Evolutionary conservation across 1,140 invertebrate species (phyloP).

Genomic region (Dendrolimus kikuchii): DNA sequence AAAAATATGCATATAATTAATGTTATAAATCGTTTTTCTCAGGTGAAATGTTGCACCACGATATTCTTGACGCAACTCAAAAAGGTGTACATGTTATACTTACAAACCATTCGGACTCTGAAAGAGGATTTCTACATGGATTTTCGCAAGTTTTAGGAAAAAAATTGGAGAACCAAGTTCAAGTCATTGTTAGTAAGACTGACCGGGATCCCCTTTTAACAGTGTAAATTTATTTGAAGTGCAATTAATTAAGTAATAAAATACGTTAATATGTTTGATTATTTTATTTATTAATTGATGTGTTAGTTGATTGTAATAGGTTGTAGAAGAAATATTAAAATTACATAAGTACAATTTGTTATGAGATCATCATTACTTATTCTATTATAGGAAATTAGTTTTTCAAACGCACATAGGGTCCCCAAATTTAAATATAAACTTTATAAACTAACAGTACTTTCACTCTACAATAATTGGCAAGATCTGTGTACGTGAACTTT

Average conservation of each 20-base stretch:
- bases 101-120: slow-evolving; percentile 96
- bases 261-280: background rate
- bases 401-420: slow-evolving; percentile 6
- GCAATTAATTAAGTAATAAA: slow-evolving; percentile 11
- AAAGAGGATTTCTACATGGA: slow-evolving; percentile 86
- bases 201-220: slow-evolving; percentile 83
- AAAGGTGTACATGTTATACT: slow-evolving; percentile 86
- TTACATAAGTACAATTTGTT: background rate
- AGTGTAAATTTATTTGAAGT: slow-evolving; percentile 31
- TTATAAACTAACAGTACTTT: slow-evolving; percentile 16
- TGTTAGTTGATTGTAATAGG: slow-evolving; percentile 1
- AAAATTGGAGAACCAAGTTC: slow-evolving; percentile 73
- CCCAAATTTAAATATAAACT: slow-evolving; percentile 3
- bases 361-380: slow-evolving; percentile 39
- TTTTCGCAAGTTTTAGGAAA: slow-evolving; percentile 73
- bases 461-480: slow-evolving; percentile 55
- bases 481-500: slow-evolving; percentile 40
- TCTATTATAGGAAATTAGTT: slow-evolving; percentile 13
- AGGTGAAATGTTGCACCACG: slow-evolving; percentile 97
- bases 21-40: slow-evolving; percentile 17
- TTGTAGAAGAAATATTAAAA: slow-evolving; percentile 3
- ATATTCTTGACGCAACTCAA: slow-evolving; percentile 90
- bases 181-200: slow-evolving; percentile 79
- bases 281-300: slow-evolving; percentile 4
- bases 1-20: no score